Evolutionary conservation across 2,113 vertebrate genomes (phyloP).

Genomic region (Cottus gobio): DNA sequence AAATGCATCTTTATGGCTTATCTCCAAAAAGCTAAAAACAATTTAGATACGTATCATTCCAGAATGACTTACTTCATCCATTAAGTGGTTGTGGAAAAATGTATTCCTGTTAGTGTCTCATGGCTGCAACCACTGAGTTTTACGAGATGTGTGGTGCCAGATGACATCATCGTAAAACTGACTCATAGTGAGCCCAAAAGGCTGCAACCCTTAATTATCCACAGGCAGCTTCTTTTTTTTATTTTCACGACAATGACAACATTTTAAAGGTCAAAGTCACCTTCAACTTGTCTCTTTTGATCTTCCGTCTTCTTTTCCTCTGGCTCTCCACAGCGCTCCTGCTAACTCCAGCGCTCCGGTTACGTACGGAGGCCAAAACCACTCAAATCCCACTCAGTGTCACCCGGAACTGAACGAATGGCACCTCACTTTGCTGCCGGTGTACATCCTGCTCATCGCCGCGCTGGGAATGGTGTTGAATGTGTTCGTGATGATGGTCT

Average conservation of each 20-base stretch:
- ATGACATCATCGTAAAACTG: not conserved
- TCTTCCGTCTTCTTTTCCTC: not conserved
- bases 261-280: not conserved
- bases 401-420: not conserved
- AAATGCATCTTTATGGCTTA: not conserved
- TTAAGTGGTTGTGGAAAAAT: too few relatives aligned
- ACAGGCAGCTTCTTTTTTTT: too few relatives aligned
- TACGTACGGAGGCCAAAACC: not conserved
- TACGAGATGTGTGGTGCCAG: not conserved
- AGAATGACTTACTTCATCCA: too few relatives aligned
- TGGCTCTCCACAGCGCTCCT: slow-evolving; percentile 15
- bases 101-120: not conserved
- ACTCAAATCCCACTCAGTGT: slow-evolving; percentile 20
- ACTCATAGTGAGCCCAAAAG: not conserved
- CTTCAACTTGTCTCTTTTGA: not conserved
- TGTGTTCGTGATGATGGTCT: slow-evolving; percentile 86
- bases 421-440: slow-evolving; percentile 78
- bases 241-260: not conserved
- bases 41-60: too few relatives aligned
- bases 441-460: slow-evolving; percentile 85
- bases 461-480: slow-evolving; percentile 86
- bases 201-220: not conserved
- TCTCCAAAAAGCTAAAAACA: too few relatives aligned
- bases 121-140: not conserved
- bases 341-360: not conserved